Conservation (phyloP, 2,888 invertebrate species). For the Trissolcus brochymenae region DNA sequence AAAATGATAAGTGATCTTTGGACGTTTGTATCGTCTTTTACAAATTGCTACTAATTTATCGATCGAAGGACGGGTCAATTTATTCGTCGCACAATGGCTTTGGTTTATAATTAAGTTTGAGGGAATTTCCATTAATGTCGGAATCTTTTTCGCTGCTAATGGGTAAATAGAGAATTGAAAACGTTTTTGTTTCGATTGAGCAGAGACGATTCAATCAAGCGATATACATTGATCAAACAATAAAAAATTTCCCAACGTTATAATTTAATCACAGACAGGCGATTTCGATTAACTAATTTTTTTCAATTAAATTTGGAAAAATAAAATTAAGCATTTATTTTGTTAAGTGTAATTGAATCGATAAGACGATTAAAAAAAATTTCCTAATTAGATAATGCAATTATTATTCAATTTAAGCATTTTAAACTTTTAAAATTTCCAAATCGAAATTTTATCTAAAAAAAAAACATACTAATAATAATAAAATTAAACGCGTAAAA, state of each 20-base stretch:
- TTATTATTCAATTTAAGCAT: no score
- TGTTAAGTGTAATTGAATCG: background rate
- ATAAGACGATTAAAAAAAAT: no score
- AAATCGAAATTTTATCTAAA: no score
- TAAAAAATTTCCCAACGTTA: conserved; percentile 4
- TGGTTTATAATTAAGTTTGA: conserved; percentile 8
- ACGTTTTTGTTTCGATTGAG: no score
- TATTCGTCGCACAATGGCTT: conserved; percentile 9
- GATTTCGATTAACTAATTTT: no score
- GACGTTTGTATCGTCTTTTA: conserved; percentile 10
- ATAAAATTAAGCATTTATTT: no score
- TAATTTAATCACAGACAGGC: no score
- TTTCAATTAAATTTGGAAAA: no score
- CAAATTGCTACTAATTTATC: conserved; percentile 13
- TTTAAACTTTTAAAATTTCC: no score
- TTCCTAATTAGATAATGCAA: no score
- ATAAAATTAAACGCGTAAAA: no score
- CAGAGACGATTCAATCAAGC: conserved; percentile 1
- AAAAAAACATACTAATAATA: no score
- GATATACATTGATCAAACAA: background rate
- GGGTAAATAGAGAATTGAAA: background rate
- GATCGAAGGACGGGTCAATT: conserved; percentile 7
- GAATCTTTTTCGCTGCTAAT: conserved; percentile 8
- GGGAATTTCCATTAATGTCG: background rate
- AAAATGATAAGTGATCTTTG: conserved; percentile 4